Percentiles rank a stretch among this genome's conserved stretches.
These are phyloP conservation scores for Prunella strophiata DNA, from an alignment of 2,797 vertebrate species.

Conservation along the genomic window DNA sequence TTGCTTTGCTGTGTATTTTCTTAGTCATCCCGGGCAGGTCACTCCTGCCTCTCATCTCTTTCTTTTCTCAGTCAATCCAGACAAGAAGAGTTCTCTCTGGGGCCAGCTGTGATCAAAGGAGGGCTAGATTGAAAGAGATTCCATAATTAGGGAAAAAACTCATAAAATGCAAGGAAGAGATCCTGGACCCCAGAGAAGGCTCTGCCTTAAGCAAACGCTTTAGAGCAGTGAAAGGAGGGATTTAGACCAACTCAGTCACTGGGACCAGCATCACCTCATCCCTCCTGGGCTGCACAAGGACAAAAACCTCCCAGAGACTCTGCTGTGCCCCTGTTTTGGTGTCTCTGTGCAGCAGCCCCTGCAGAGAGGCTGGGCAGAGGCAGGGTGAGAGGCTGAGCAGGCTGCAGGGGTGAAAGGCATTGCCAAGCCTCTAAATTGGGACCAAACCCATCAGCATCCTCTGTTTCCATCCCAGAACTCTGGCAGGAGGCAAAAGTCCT, in stretches of 20 bases:
- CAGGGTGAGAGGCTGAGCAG: neutral
- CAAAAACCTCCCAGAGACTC: neutral
- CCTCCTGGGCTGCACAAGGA: neutral
- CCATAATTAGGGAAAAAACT: constrained; percentile 52
- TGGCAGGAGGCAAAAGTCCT: neutral
- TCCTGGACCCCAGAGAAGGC: constrained; percentile 54
- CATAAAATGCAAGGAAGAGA: constrained; percentile 55
- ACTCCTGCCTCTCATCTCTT: constrained; percentile 40
- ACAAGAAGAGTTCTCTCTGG: constrained; percentile 38
- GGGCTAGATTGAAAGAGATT: constrained; percentile 63
- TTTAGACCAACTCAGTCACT: neutral
- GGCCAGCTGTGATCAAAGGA: constrained; percentile 59
- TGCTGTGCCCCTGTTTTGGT: neutral
- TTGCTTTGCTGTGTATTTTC: neutral
- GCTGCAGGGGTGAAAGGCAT: neutral
- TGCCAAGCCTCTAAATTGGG: neutral
- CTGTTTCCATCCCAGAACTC: neutral
- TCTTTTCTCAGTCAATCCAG: constrained; percentile 31
- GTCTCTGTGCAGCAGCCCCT: neutral
- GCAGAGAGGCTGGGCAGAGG: neutral
- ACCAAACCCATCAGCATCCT: neutral
- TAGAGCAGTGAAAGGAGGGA: constrained; percentile 26
- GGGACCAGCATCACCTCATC: rapidly evolving
- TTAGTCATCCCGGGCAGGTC: neutral
- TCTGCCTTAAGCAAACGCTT: constrained; percentile 51